Conservation (phyloP, 1,140 invertebrate species). For the Condylostylus longicornis region DNA sequence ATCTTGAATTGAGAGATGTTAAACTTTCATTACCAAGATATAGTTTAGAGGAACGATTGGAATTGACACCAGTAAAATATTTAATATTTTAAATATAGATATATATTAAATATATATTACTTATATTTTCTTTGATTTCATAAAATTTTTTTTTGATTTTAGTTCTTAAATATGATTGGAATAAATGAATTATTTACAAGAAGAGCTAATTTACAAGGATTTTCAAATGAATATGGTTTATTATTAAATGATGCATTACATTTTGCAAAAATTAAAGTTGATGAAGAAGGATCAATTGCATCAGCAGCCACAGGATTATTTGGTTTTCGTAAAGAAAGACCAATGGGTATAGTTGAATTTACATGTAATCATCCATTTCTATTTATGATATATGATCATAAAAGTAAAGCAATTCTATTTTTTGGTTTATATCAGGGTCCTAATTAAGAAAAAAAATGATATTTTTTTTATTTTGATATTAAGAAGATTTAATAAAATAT, state of each 20-base stretch:
- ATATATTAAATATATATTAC: too few species aligned
- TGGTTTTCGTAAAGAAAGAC: conserved; percentile 66
- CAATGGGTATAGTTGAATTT: conserved; percentile 58
- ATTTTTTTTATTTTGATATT: too few species aligned
- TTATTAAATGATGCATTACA: conserved; percentile 55
- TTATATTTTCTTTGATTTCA: too few species aligned
- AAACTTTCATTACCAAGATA: conserved; percentile 70
- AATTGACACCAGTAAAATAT: conserved; percentile 23
- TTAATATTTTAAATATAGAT: too few species aligned
- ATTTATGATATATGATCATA: conserved; percentile 63
- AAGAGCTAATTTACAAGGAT: conserved; percentile 45
- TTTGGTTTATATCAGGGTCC: conserved; percentile 62
- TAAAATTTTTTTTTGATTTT: conserved; percentile 13
- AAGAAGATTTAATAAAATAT: too few species aligned
- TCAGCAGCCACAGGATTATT: conserved; percentile 65
- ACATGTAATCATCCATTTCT: conserved; percentile 75
- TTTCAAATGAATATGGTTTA: conserved; percentile 35
- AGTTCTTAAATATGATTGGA: conserved; percentile 49
- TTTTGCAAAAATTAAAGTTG: conserved; percentile 62
- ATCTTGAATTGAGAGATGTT: conserved; percentile 49
- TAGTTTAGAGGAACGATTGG: conserved; percentile 49
- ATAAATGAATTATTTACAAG: conserved; percentile 47
- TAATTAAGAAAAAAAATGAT: too few species aligned
- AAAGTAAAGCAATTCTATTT: conserved; percentile 52
- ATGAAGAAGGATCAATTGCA: conserved; percentile 60